Base-by-base conservation (phyloP, 2,888 invertebrate genomes). In the Plusia festucae region DNA sequence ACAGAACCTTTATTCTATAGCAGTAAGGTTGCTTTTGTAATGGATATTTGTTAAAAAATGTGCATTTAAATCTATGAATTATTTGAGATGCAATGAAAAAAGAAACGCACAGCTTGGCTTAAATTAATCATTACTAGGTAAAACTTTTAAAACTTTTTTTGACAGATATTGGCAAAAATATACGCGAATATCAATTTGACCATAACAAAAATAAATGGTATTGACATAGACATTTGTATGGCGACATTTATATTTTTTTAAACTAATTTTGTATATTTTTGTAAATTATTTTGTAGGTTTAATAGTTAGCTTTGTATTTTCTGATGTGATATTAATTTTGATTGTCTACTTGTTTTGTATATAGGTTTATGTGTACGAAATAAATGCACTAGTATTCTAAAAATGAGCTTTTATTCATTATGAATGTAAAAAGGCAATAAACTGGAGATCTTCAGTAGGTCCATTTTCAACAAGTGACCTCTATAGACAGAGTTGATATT, bases 241-340 rank as follows among this genome's bases (percentile, higher is more conserved):
- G 15, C 53, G 30, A 54, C 63, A 65, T 53, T 58, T 58, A 49
- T 58, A 49, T 65, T 69, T 78, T 68, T 66, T n/a, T 55, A 53
- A 61, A 49, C 20, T n/a, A 63, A 51, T 65, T 78, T 64, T 69
- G 52, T 68, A 64, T 57, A 60, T 65, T 64, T 79, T 73, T 76
- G 67, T 78, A 77, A 68, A 75, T 68, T 78, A 78, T 81, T 82
- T 76, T 72, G 67, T 81, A 83, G 71, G 61, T 65, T 73, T 78
- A 73, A 71, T 75, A 49, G 40, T 76, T 82, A 78, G 70, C 76
- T 78, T 61, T 79, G 76, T 81, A 81, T 83, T 84, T 85, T 83
- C 77, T 72, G 73, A 86, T 88, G 88, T 88, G 88, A 88, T 88
- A 88, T 88, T 88, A 87, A 85, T 86, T 84, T 82, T 63, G 78